Conservation (phyloP, 2,888 invertebrate species). For the Cerastis leucographa region DNA sequence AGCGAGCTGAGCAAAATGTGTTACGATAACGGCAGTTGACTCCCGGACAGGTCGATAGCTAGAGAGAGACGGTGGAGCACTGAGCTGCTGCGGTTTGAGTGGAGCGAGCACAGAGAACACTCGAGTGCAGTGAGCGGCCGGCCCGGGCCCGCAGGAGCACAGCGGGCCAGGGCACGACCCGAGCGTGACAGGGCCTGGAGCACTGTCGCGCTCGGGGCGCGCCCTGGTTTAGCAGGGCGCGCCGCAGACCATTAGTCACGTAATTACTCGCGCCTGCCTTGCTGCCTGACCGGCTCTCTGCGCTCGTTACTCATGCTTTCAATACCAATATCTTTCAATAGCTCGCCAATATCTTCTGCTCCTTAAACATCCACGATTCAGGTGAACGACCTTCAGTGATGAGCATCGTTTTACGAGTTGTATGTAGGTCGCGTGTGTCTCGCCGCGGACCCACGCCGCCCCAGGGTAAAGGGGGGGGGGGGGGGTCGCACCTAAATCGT, state of each 20-base stretch:
- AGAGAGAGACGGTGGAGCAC: slow-evolving; percentile 44
- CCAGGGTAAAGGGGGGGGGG: background rate
- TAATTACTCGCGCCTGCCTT: background rate
- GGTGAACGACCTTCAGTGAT: slow-evolving; percentile 39
- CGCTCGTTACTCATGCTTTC: background rate
- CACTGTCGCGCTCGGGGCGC: no score
- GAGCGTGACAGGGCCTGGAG: no score
- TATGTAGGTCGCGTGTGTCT: slow-evolving; percentile 56
- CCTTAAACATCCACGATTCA: background rate
- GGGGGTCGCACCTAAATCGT: slow-evolving; percentile 14
- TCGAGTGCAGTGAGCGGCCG: slow-evolving; percentile 11
- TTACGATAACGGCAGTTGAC: slow-evolving; percentile 50
- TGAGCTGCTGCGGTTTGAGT: slow-evolving; percentile 20
- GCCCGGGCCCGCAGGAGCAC: background rate
- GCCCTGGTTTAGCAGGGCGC: no score
- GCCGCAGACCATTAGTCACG: background rate
- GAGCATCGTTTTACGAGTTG: slow-evolving; percentile 46
- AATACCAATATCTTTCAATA: background rate
- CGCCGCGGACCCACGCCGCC: slow-evolving; percentile 21
- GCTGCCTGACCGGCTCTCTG: background rate
- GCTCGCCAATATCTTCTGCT: background rate
- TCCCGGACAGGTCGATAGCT: slow-evolving; percentile 56
- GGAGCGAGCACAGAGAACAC: background rate
- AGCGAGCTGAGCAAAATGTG: slow-evolving; percentile 46
- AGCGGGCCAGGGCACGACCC: background rate